A percentile compares a stretch with the other conserved stretches of the same genome.
phyloP scores from a whole-genome alignment of 1,140 invertebrate genomes.

The Subanguina moxae region DNA sequence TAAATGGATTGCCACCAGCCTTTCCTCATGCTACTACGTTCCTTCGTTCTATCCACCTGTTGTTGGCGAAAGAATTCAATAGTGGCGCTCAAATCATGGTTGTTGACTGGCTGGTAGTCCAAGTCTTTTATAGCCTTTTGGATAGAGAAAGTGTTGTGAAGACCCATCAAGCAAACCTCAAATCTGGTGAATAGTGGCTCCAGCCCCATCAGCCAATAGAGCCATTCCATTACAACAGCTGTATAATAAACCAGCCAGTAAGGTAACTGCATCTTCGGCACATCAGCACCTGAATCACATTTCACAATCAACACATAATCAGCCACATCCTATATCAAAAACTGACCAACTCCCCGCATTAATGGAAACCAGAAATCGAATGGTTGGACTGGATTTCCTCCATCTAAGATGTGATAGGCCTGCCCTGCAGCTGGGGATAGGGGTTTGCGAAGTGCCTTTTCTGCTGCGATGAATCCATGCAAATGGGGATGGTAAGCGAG shows the following conservation, averaged over 20 bases:
- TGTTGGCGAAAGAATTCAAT: slow-evolving; percentile 2
- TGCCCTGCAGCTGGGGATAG: slow-evolving; percentile 32
- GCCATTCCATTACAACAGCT: slow-evolving; percentile 31
- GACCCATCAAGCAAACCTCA: slow-evolving; percentile 39
- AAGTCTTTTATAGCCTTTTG: slow-evolving; percentile 33
- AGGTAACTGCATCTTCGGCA: slow-evolving; percentile 13
- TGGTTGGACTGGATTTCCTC: slow-evolving; percentile 30
- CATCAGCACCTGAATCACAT: not conserved
- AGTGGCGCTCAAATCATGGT: not conserved
- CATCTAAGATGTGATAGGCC: slow-evolving; percentile 42
- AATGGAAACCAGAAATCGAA: slow-evolving; percentile 36
- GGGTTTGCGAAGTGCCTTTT: slow-evolving; percentile 36
- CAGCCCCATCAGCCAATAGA: slow-evolving; percentile 32
- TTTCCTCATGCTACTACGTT: too few relatives aligned
- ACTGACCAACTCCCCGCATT: slow-evolving; percentile 23
- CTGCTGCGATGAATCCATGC: slow-evolving; percentile 39
- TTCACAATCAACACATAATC: too few relatives aligned
- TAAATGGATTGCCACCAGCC: too few relatives aligned
- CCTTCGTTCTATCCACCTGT: not conserved
- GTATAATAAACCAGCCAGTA: slow-evolving; percentile 34
- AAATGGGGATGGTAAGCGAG: not conserved
- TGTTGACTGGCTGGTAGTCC: slow-evolving; percentile 28
- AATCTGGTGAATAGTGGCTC: slow-evolving; percentile 44
- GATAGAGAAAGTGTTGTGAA: slow-evolving; percentile 47
- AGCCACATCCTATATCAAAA: not conserved